Evolutionary conservation across 1,140 invertebrate genomes (phyloP).

Genomic region (Spodoptera litura): DNA sequence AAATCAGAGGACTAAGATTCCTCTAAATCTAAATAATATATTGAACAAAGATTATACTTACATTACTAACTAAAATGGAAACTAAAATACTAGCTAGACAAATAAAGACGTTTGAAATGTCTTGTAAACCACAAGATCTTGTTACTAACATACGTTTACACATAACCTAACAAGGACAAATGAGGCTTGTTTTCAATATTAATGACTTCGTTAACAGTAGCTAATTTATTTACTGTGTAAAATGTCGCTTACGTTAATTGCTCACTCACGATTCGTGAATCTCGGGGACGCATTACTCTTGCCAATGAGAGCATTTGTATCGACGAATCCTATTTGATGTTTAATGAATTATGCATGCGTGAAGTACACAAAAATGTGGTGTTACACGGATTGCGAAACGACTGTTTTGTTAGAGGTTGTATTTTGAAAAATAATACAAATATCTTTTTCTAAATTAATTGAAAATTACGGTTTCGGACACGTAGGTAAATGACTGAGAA

Average conservation of each 20-base stretch:
- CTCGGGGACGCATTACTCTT: constrained; percentile 26
- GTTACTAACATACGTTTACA: constrained; percentile 18
- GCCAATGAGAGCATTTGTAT: constrained; percentile 28
- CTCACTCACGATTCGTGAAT: constrained; percentile 14
- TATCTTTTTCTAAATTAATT: too few species aligned
- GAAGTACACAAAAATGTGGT: neutral
- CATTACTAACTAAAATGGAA: too few species aligned
- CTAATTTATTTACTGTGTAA: constrained; percentile 32
- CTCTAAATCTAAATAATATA: too few species aligned
- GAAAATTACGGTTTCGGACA: too few species aligned
- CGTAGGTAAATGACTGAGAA: too few species aligned
- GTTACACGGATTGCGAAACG: too few species aligned
- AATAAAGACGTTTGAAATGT: neutral
- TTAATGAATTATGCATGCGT: constrained; percentile 30
- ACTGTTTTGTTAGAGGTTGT: neutral
- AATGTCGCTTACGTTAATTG: constrained; percentile 42
- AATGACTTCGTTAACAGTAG: constrained; percentile 38
- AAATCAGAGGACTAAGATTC: too few species aligned
- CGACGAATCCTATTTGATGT: constrained; percentile 26
- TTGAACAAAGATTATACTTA: too few species aligned
- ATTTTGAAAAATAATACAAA: too few species aligned
- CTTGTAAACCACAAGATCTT: constrained; percentile 1
- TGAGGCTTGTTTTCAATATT: constrained; percentile 28
- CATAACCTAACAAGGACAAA: constrained; percentile 25
- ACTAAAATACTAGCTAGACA: neutral